Evolutionary conservation across 2,113 vertebrate species (phyloP).

Genomic region (Phaethornis superciliosus): DNA sequence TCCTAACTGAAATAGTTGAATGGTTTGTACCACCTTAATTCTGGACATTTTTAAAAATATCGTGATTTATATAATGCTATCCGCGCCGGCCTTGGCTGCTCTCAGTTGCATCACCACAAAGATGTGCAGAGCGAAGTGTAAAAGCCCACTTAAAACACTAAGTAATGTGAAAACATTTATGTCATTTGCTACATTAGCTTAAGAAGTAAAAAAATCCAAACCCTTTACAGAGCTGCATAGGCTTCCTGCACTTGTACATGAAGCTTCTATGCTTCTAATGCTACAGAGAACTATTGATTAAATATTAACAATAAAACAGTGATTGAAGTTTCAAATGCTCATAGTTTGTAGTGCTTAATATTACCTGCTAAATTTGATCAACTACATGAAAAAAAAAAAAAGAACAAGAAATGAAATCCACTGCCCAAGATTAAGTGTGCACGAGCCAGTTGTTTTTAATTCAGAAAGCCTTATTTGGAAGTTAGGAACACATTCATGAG

Average conservation of each 20-base stretch:
- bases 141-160: slow-evolving; percentile 48
- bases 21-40: not conserved
- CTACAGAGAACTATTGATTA: not conserved
- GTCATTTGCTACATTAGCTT: not conserved
- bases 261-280: not conserved
- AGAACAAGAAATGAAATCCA: not conserved
- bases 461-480: slow-evolving; percentile 55
- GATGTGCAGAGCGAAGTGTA: slow-evolving; percentile 19
- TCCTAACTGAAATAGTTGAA: not conserved
- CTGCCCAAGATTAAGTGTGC: not conserved
- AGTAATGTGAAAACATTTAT: slow-evolving; percentile 2
- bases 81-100: slow-evolving; percentile 1
- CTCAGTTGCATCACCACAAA: not conserved
- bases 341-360: not conserved
- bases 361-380: not conserved
- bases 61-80: not conserved
- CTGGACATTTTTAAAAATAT: slow-evolving; percentile 11
- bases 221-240: not conserved
- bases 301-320: not conserved
- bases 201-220: not conserved
- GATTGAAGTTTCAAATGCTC: not conserved
- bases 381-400: not conserved
- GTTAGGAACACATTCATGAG: slow-evolving; percentile 17
- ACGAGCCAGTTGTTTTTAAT: slow-evolving; percentile 13
- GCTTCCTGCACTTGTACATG: not conserved